Evolutionary conservation across 2,888 invertebrate genomes (phyloP).

Genomic region (Epistrophe grossulariae): DNA sequence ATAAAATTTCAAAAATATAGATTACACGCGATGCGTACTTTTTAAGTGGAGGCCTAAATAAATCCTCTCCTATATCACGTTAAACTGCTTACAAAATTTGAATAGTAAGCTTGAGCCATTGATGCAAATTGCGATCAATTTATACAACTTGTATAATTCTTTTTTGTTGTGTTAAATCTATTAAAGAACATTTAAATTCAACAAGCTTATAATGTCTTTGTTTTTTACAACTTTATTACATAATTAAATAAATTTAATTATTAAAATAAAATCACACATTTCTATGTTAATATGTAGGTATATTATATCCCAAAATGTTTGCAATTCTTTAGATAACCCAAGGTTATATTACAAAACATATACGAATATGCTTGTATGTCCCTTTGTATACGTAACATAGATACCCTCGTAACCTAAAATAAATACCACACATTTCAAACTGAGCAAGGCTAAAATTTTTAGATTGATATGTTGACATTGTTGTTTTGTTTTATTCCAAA

Average conservation of each 20-base stretch:
- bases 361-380: conserved; percentile 13
- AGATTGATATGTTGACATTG: conserved; percentile 35
- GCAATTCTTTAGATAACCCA: conserved; percentile 11
- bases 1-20: too few species aligned
- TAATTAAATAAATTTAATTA: neutral
- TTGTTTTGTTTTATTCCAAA: conserved; percentile 3
- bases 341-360: conserved; percentile 5
- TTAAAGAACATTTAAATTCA: neutral
- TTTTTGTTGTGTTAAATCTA: neutral
- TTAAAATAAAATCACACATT: neutral
- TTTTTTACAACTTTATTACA: neutral
- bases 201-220: neutral
- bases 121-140: too few species aligned
- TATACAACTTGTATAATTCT: too few species aligned
- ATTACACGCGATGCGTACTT: too few species aligned
- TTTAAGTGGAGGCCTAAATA: too few species aligned
- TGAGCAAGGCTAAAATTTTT: conserved; percentile 14
- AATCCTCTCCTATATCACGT: too few species aligned
- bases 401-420: conserved; percentile 8
- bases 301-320: neutral
- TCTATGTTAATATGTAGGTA: neutral
- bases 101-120: too few species aligned
- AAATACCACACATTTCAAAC: neutral
- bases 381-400: neutral
- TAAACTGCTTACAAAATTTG: too few species aligned